Conservation (phyloP, 2,888 invertebrate species). For the Galeopsomyia nigrocyanea region DNA sequence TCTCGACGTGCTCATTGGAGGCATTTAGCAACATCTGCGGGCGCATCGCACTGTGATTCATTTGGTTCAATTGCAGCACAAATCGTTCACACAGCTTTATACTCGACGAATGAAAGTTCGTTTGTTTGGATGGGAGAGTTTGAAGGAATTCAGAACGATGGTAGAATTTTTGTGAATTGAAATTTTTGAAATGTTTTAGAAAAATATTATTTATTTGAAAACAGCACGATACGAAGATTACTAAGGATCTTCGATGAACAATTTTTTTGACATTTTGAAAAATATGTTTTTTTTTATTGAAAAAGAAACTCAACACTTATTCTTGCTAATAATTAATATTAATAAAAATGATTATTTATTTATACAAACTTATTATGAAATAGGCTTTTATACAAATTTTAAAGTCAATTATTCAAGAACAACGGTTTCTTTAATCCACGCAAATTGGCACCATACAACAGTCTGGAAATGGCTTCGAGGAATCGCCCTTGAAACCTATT, state of each 20-base stretch:
- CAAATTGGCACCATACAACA: slow-evolving; percentile 36
- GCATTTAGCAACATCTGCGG: slow-evolving; percentile 17
- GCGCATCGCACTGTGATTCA: slow-evolving; percentile 30
- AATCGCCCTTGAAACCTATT: slow-evolving; percentile 24
- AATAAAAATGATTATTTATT: too few species aligned
- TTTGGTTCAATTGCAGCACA: slow-evolving; percentile 19
- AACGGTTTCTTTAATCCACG: neutral
- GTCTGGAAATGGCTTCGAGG: slow-evolving; percentile 27
- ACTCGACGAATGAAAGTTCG: neutral
- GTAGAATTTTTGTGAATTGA: neutral
- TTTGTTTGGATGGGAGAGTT: neutral
- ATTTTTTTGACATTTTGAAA: too few species aligned
- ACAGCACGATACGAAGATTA: too few species aligned
- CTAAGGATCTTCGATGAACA: too few species aligned
- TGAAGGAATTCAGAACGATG: neutral
- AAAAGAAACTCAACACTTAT: neutral
- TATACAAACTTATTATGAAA: too few species aligned
- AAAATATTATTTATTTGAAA: slow-evolving; percentile 2
- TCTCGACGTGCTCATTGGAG: slow-evolving; percentile 21
- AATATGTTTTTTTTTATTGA: neutral
- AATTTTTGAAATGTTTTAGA: neutral
- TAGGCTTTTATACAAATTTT: too few species aligned
- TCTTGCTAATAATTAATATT: neutral
- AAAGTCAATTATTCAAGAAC: too few species aligned
- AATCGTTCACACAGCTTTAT: slow-evolving; percentile 15